Evolutionary conservation across 1,140 invertebrate genomes (phyloP).

Genomic region (Drosophila lacteicornis): DNA sequence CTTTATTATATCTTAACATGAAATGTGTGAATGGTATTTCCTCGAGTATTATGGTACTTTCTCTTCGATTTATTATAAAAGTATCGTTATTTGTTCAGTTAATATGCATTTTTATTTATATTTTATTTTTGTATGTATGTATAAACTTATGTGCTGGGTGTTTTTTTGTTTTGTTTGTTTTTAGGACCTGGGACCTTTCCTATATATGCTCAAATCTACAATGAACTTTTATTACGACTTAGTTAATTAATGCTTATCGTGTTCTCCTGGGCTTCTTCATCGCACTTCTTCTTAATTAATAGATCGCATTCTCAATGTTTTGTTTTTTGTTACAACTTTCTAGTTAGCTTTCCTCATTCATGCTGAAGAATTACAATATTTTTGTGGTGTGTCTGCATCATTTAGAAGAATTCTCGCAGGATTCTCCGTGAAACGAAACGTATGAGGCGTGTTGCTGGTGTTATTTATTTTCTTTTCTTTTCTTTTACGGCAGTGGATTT

Average conservation of each 20-base stretch:
- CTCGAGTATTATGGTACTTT: constrained; percentile 54
- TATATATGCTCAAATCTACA: constrained; percentile 80
- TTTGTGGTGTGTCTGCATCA: constrained; percentile 21
- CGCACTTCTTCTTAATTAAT: constrained; percentile 30
- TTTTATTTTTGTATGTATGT: constrained; percentile 62
- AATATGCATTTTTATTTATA: constrained; percentile 62
- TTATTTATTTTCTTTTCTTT: constrained; percentile 1
- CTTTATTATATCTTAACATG: constrained; percentile 78
- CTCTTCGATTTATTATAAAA: constrained; percentile 70
- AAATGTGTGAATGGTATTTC: constrained; percentile 68
- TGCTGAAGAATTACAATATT: constrained; percentile 32
- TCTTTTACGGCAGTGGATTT: constrained; percentile 72
- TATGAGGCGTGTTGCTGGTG: constrained; percentile 47
- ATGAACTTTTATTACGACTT: constrained; percentile 73
- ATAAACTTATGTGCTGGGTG: constrained; percentile 80
- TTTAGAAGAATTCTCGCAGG: constrained; percentile 14
- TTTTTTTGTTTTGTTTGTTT: constrained; percentile 4
- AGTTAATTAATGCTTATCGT: constrained; percentile 52
- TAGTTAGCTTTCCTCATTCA: constrained; percentile 20
- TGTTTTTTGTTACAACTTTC: constrained; percentile 29
- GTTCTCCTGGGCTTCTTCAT: constrained; percentile 3
- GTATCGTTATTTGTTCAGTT: constrained; percentile 54
- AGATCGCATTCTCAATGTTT: constrained; percentile 34
- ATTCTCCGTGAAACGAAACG: constrained; percentile 37
- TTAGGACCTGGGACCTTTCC: constrained; percentile 45